Conservation (phyloP, 2,113 vertebrate species). For the Saimiri boliviensis region DNA sequence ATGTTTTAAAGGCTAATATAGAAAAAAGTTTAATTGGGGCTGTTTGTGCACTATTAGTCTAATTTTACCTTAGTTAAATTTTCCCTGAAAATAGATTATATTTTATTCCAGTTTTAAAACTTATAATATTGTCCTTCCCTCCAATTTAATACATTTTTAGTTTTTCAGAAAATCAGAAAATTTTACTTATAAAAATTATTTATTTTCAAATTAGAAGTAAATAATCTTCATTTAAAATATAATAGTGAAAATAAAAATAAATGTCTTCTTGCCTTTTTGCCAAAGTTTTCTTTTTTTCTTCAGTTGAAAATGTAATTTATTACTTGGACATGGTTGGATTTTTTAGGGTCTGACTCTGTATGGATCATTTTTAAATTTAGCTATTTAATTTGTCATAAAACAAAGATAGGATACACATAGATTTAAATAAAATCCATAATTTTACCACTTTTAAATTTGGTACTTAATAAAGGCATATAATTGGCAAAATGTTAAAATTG, state of each 20-base stretch:
- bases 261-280: background rate
- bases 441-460: background rate
- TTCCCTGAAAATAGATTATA: background rate
- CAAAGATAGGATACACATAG: background rate
- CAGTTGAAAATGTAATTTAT: background rate
- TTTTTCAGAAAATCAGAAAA: background rate
- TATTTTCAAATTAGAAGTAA: background rate
- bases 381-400: background rate
- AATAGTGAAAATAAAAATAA: background rate
- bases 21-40: background rate
- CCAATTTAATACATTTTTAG: background rate
- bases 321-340: background rate
- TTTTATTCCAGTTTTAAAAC: background rate
- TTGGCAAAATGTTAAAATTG: background rate
- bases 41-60: background rate
- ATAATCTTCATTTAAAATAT: background rate
- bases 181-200: background rate
- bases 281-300: background rate
- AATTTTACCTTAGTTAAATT: background rate
- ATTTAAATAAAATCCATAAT: background rate
- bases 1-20: background rate
- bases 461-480: background rate
- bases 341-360: background rate
- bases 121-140: background rate
- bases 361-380: conserved; percentile 2